Evolutionary conservation across 1,140 invertebrate genomes (phyloP).

Genomic region (Diorhabda carinulata): DNA sequence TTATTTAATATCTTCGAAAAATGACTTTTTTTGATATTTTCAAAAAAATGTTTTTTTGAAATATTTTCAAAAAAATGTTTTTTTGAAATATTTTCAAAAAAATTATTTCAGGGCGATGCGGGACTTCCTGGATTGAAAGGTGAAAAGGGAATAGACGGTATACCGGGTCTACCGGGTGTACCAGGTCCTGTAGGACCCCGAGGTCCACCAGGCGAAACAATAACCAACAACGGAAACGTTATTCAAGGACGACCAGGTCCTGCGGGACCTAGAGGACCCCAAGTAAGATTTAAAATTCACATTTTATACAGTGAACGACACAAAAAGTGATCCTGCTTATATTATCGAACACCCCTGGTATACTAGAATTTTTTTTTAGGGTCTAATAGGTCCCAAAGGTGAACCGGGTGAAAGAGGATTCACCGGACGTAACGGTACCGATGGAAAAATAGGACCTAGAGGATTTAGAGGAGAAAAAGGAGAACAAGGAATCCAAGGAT

Average conservation of each 20-base stretch:
- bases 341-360: slow-evolving; percentile 20
- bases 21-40: no score
- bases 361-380: slow-evolving; percentile 29
- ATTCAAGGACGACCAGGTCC: slow-evolving; percentile 32
- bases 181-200: slow-evolving; percentile 32
- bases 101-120: slow-evolving; percentile 32
- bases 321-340: background rate
- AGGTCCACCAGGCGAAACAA: slow-evolving; percentile 28
- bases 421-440: slow-evolving; percentile 31
- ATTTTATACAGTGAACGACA: no score
- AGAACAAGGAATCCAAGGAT: slow-evolving; percentile 27
- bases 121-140: slow-evolving; percentile 40
- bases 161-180: slow-evolving; percentile 37
- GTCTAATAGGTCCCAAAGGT: slow-evolving; percentile 32
- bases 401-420: slow-evolving; percentile 28
- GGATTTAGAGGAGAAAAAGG: slow-evolving; percentile 28
- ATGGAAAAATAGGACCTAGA: slow-evolving; percentile 36
- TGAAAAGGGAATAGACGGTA: slow-evolving; percentile 40
- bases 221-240: slow-evolving; percentile 20
- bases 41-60: background rate
- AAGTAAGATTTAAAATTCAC: background rate
- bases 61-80: slow-evolving; percentile 10
- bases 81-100: slow-evolving; percentile 6
- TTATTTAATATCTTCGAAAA: no score
- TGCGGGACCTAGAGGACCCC: slow-evolving; percentile 28